Evolutionary conservation across 2,113 vertebrate species (phyloP), one percentile per base, ranked within the genome.

Genomic region (Orthonyx spaldingii): DNA sequence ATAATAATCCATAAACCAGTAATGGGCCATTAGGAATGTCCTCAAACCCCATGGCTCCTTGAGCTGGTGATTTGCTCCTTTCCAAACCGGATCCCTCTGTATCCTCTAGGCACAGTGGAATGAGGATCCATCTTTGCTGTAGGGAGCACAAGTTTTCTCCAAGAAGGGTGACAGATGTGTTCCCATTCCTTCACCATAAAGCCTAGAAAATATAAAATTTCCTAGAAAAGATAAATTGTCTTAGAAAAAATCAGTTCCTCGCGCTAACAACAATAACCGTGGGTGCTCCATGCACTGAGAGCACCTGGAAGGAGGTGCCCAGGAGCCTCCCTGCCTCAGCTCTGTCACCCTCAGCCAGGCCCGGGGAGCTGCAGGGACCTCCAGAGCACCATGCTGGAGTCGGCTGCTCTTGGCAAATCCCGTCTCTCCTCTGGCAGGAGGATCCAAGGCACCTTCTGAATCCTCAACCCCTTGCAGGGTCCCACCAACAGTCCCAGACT

Each of bases 221-320:
- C 27, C 66, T 2, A 5, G 27, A 11, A 17, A 59, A 47, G n/a
- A 49, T 2, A 3, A 47, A 41, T n/a, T n/a, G n/a, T n/a, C n/a
- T n/a, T n/a, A n/a, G n/a, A n/a, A n/a, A n/a, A n/a, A n/a, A n/a
- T n/a, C n/a, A n/a, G n/a, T 20, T 21, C 3, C 52, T 56, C 9
- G 1, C 24, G 18, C 23, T 52, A 2, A 7, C 3, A 4, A 0
- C 5, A 2, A 3, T 12, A 11, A 1, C 35, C 3, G 11, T 5
- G 37, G 1, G 1, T 37, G 39, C 10, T 53, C 28, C 10, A 5
- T 22, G 56, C 24, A 5, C 26, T 0, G 1, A 47, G 19, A 75
- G 22, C 59, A 13, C 17, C 39, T 19, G 24, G 32, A 4, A 1
- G 11, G 8, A 39, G 28, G n/a, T 28, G 74, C 41, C 8, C 0